Percentiles rank a stretch among this genome's conserved stretches.
Evolutionary conservation across 2,113 vertebrate species (phyloP).

Genomic region (Girardinichthys multiradiatus): DNA sequence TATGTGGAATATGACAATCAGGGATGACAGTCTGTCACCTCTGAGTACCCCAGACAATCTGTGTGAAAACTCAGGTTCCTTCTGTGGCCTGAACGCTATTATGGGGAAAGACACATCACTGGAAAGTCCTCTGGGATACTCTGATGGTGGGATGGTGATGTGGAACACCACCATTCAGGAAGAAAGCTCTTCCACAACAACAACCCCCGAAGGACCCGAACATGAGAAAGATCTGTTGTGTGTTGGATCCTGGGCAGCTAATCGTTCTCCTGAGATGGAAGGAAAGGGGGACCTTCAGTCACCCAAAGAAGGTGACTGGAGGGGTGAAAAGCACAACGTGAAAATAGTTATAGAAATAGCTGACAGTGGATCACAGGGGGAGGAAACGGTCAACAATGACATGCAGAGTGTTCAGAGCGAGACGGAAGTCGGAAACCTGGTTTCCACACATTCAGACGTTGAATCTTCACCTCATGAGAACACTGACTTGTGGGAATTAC

Average conservation of each 20-base stretch:
- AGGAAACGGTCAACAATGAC: slow-evolving; percentile 18
- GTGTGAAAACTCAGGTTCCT: slow-evolving; percentile 69
- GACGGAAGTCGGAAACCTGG: background rate
- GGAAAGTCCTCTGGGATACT: slow-evolving; percentile 62
- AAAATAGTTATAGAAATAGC: slow-evolving; percentile 69
- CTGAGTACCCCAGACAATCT: slow-evolving; percentile 76
- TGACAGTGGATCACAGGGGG: slow-evolving; percentile 28
- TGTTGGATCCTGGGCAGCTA: slow-evolving; percentile 61
- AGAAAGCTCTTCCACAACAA: slow-evolving; percentile 80
- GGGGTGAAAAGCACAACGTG: slow-evolving; percentile 43
- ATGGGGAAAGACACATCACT: slow-evolving; percentile 37
- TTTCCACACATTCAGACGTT: slow-evolving; percentile 27
- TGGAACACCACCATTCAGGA: slow-evolving; percentile 85
- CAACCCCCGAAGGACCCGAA: slow-evolving; percentile 80
- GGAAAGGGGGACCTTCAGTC: slow-evolving; percentile 5
- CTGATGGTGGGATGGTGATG: slow-evolving; percentile 71
- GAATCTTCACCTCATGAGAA: slow-evolving; percentile 3
- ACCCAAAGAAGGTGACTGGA: slow-evolving; percentile 16
- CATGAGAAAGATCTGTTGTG: slow-evolving; percentile 67
- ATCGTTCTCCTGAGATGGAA: slow-evolving; percentile 27
- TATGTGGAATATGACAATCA: slow-evolving; percentile 76
- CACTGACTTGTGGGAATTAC: slow-evolving; percentile 41
- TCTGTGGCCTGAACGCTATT: slow-evolving; percentile 32
- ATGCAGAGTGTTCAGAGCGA: slow-evolving; percentile 5
- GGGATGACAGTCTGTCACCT: slow-evolving; percentile 74